A percentile compares a stretch with the other conserved stretches of the same genome.
Conservation (phyloP, 2,113 vertebrate species). For the Trogon surrucura region DNA sequence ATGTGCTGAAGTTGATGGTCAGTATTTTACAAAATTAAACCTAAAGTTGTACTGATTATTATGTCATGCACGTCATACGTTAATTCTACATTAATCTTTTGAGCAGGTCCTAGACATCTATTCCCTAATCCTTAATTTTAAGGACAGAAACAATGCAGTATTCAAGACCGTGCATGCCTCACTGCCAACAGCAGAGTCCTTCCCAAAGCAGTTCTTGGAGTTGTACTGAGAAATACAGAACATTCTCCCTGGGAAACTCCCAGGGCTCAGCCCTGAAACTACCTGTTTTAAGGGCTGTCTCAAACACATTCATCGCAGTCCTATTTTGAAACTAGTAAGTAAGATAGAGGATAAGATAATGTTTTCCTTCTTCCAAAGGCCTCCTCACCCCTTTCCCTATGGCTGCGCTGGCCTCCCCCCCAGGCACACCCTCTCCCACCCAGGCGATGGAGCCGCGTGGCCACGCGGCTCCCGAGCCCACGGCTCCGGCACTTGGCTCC, state of each 20-base stretch:
- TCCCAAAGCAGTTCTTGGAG: neutral
- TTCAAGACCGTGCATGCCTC: neutral
- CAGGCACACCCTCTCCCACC: neutral
- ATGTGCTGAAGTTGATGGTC: neutral
- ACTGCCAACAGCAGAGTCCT: neutral
- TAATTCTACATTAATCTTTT: neutral
- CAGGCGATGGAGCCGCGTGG: rapidly evolving
- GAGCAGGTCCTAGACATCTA: neutral
- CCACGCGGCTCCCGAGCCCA: rapidly evolving
- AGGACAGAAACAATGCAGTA: neutral
- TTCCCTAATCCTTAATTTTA: neutral
- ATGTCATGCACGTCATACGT: neutral
- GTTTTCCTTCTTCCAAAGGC: neutral
- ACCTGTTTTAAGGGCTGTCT: neutral
- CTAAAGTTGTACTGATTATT: neutral
- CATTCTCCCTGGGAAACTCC: neutral
- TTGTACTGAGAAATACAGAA: neutral
- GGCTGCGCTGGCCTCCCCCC: neutral
- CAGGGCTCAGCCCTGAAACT: neutral
- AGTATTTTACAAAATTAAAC: neutral
- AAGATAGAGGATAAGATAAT: rapidly evolving
- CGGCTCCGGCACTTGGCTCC: neutral
- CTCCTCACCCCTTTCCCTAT: rapidly evolving
- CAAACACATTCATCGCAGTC: neutral
- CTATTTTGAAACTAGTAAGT: neutral